Evolutionary conservation across 2,113 vertebrate species (phyloP).

Genomic region (Ochotona curzoniae): DNA sequence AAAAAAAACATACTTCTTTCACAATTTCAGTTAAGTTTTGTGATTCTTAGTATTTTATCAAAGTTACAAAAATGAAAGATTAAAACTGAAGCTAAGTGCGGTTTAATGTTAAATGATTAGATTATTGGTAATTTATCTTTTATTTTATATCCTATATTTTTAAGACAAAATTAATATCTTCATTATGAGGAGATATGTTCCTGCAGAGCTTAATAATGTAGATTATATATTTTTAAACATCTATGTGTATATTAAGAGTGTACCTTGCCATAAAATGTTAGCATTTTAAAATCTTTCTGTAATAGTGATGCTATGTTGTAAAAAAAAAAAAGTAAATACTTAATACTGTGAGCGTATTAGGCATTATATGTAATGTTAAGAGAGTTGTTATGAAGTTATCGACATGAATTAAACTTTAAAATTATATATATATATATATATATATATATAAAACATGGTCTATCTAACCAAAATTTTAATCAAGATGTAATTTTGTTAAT

Average conservation of each 20-base stretch:
- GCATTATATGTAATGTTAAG: constrained; percentile 53
- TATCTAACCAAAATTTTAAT: constrained; percentile 81
- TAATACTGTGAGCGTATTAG: constrained; percentile 23
- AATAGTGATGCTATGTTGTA: constrained; percentile 49
- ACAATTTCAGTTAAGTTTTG: constrained; percentile 11
- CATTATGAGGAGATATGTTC: constrained; percentile 70
- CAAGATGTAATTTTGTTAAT: constrained; percentile 65
- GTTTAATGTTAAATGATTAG: constrained; percentile 57
- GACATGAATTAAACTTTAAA: constrained; percentile 71
- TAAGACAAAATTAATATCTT: constrained; percentile 48
- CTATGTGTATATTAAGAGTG: constrained; percentile 60
- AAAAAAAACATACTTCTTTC: constrained; percentile 57
- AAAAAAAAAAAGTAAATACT: constrained; percentile 42
- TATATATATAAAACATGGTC: constrained; percentile 66
- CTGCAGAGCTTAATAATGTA: constrained; percentile 46
- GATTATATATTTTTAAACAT: constrained; percentile 36
- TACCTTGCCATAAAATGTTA: constrained; percentile 71
- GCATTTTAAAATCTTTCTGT: constrained; percentile 50
- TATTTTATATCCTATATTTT: constrained; percentile 44
- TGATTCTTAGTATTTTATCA: constrained; percentile 60
- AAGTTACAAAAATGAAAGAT: constrained; percentile 50
- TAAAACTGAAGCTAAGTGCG: constrained; percentile 65
- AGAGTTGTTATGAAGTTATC: constrained; percentile 77
- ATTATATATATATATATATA: constrained; percentile 73
- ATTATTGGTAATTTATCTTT: constrained; percentile 42